These are phyloP conservation scores for Aphidius ervi DNA, from an alignment of 1,140 invertebrate genomes.

Conservation along the genomic window DNA sequence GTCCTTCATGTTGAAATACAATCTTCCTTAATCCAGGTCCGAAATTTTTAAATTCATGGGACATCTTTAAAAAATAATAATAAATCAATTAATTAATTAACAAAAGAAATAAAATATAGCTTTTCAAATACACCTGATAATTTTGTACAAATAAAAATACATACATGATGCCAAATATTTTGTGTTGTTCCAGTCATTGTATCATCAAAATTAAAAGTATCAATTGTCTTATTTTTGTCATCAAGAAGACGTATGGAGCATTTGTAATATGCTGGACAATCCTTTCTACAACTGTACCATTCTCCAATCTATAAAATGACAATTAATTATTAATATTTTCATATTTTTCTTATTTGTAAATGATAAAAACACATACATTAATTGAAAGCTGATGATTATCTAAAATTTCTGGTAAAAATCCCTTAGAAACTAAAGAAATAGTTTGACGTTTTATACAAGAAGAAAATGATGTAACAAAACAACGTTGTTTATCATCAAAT, in stretches of 20 bases:
- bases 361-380: neutral
- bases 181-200: conserved; percentile 32
- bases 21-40: conserved; percentile 39
- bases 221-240: conserved; percentile 22
- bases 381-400: conserved; percentile 40
- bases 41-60: conserved; percentile 43
- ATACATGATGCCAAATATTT: conserved; percentile 41
- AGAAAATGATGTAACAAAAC: conserved; percentile 50
- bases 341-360: neutral
- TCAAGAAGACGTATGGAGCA: conserved; percentile 28
- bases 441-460: conserved; percentile 42
- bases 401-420: conserved; percentile 40
- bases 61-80: conserved; percentile 47
- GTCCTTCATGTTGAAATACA: conserved; percentile 46
- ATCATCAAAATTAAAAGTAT: conserved; percentile 29
- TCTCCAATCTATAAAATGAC: conserved; percentile 37
- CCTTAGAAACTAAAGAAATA: conserved; percentile 43
- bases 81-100: conserved; percentile 27
- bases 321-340: conserved; percentile 7
- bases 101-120: conserved; percentile 12
- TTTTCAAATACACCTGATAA: neutral
- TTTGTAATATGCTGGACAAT: conserved; percentile 41
- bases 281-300: conserved; percentile 42
- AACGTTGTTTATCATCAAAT: conserved; percentile 36
- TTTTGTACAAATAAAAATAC: conserved; percentile 12